Percentiles rank a stretch among this genome's conserved stretches.
phyloP scores from a whole-genome alignment of 2,888 invertebrate species.

The Dysmachus trigonus region DNA sequence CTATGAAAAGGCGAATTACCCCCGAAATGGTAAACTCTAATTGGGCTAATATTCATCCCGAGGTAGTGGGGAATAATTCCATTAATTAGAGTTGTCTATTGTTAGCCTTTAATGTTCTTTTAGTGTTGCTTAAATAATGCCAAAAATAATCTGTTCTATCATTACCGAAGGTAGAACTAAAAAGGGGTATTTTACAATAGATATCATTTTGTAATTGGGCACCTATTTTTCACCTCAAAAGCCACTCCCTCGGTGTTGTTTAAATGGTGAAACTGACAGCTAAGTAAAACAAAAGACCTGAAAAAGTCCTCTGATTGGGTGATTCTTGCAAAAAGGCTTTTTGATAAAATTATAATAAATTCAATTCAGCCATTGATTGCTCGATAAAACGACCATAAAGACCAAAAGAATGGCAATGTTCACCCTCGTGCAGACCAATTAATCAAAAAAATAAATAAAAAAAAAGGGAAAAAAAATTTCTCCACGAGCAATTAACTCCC shows the following conservation, averaged over 20 bases:
- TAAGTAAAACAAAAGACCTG: not conserved
- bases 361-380: not conserved
- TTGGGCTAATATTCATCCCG: not conserved
- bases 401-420: not conserved
- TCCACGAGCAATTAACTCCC: conserved; percentile 20
- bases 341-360: not conserved
- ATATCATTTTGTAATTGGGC: not conserved
- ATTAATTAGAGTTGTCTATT: not conserved
- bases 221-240: not conserved
- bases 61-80: not conserved
- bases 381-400: not conserved
- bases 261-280: not conserved
- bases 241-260: not conserved
- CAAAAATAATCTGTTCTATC: not conserved
- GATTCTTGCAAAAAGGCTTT: not conserved
- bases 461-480: not conserved
- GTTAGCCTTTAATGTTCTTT: not conserved
- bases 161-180: not conserved
- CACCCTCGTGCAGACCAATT: not conserved
- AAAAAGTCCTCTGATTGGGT: not conserved
- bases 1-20: not conserved
- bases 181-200: not conserved
- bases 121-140: not conserved
- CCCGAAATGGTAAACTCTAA: not conserved
- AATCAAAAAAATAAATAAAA: not conserved